Evolutionary conservation across 2,797 vertebrate genomes (phyloP).

Genomic region (Gallinago nigripennis): DNA sequence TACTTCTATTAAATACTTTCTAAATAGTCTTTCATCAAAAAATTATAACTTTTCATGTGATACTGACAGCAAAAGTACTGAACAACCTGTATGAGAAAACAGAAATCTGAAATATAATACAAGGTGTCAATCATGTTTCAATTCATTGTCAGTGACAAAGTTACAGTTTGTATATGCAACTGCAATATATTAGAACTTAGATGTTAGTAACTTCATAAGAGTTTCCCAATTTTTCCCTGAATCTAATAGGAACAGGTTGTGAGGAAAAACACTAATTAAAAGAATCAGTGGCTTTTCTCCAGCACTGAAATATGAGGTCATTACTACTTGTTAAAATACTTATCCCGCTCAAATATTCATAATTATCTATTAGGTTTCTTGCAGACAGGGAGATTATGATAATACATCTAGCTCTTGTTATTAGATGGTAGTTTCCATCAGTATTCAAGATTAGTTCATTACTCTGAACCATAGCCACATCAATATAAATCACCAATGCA

Average conservation of each 20-base stretch:
- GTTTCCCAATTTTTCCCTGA: neutral
- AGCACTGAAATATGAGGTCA: conserved; percentile 18
- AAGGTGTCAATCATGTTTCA: neutral
- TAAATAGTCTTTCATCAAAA: neutral
- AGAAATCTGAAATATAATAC: neutral
- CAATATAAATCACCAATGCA: conserved; percentile 32
- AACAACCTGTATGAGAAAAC: neutral
- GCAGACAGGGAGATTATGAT: neutral
- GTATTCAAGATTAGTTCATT: conserved; percentile 19
- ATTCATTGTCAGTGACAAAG: neutral
- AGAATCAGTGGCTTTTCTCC: neutral
- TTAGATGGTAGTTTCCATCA: conserved; percentile 17
- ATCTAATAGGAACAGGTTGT: neutral
- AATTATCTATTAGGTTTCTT: conserved; percentile 29
- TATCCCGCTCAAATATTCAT: conserved; percentile 26
- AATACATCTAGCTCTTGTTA: neutral
- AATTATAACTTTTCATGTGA: neutral
- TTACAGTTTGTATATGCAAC: neutral
- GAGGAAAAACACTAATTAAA: conserved; percentile 14
- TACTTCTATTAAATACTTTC: neutral
- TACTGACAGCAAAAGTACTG: neutral
- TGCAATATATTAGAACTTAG: neutral
- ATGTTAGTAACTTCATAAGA: neutral
- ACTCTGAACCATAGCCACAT: neutral
- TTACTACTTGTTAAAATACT: conserved; percentile 34